Conservation (phyloP, 2,797 vertebrate species). For the Poliocrania exsul region DNA sequence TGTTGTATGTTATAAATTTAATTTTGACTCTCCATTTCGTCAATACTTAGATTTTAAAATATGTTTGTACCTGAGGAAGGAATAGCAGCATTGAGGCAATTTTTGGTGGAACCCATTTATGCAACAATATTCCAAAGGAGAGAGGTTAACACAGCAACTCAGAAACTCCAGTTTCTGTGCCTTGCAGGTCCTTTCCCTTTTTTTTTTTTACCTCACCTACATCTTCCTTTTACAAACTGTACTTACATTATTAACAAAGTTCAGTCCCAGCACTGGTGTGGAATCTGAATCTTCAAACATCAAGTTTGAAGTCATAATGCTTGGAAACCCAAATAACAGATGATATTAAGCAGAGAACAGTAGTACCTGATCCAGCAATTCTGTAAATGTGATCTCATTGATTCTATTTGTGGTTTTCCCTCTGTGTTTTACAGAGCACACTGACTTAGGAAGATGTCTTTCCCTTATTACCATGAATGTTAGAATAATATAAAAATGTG, state of each 20-base stretch:
- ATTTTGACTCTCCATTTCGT: background rate
- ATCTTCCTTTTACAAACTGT: background rate
- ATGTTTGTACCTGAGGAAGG: background rate
- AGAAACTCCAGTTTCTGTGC: background rate
- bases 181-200: background rate
- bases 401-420: background rate
- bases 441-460: background rate
- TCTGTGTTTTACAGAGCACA: background rate
- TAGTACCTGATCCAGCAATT: background rate
- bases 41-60: background rate
- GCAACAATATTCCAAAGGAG: background rate
- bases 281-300: background rate
- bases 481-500: background rate
- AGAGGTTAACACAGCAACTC: background rate
- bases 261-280: background rate
- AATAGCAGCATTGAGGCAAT: background rate
- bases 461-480: background rate
- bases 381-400: background rate
- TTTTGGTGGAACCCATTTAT: background rate
- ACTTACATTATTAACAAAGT: background rate
- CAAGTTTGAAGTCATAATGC: background rate
- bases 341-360: background rate
- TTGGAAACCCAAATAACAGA: background rate
- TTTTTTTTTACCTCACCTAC: fast-evolving
- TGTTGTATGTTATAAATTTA: background rate